Evolutionary conservation across 2,888 invertebrate genomes (phyloP).

Genomic region (Anodontia alba): DNA sequence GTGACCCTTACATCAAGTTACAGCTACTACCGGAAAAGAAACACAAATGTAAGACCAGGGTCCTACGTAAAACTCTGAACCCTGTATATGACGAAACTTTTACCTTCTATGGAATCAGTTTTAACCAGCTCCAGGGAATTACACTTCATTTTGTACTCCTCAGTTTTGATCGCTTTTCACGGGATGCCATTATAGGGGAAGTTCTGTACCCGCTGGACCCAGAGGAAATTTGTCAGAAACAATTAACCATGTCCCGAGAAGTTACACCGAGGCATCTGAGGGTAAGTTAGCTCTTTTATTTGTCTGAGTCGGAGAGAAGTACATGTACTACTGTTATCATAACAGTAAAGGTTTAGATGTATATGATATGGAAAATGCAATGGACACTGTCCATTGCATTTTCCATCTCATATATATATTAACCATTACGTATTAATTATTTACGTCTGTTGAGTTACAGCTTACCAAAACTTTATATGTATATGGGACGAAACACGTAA

Average conservation of each 20-base stretch:
- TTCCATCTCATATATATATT: too few species aligned
- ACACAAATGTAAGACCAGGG: constrained; percentile 98
- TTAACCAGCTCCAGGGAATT: constrained; percentile 93
- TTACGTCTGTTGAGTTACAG: too few species aligned
- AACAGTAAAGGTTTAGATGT: too few species aligned
- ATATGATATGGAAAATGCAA: too few species aligned
- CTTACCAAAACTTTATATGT: too few species aligned
- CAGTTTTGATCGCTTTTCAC: constrained; percentile 96
- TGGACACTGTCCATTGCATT: too few species aligned
- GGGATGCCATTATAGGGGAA: constrained; percentile 99
- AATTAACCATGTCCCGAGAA: constrained; percentile 89
- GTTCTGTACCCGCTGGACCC: constrained; percentile 89
- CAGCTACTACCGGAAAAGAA: constrained; percentile 98
- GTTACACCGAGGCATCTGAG: constrained; percentile 97
- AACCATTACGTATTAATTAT: too few species aligned
- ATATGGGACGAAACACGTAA: too few species aligned
- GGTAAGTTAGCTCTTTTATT: constrained; percentile 87
- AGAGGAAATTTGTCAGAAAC: constrained; percentile 84
- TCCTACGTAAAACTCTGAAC: constrained; percentile 97
- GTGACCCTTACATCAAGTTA: constrained; percentile 99
- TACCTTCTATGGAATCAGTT: constrained; percentile 94
- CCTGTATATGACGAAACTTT: constrained; percentile 99
- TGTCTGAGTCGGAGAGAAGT: too few species aligned
- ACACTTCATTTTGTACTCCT: constrained; percentile 89
- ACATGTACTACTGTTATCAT: too few species aligned